Percentiles rank a stretch among this genome's conserved stretches.
These are phyloP conservation scores for Platypus cylindrus DNA, from an alignment of 2,888 invertebrate genomes.

Conservation along the genomic window DNA sequence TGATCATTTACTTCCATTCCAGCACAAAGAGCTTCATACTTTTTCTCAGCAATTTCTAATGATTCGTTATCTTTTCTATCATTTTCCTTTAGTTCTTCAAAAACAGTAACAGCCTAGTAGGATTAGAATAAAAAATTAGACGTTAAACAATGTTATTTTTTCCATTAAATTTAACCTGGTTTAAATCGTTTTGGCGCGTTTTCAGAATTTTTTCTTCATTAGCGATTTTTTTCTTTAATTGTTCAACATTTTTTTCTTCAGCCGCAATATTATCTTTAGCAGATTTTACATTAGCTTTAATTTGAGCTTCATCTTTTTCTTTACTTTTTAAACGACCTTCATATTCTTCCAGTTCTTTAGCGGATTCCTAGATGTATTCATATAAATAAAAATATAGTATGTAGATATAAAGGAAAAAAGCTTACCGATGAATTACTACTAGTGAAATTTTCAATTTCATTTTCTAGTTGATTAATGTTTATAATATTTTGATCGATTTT, in stretches of 20 bases:
- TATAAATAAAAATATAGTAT: background rate
- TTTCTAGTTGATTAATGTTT: constrained; percentile 42
- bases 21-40: constrained; percentile 71
- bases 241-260: constrained; percentile 54
- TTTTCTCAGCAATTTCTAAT: constrained; percentile 59
- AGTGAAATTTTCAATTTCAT: constrained; percentile 50
- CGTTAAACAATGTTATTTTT: background rate
- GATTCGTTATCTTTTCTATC: constrained; percentile 55
- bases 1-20: constrained; percentile 69
- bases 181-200: constrained; percentile 48
- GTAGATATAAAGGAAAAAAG: constrained; percentile 5
- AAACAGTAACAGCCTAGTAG: constrained; percentile 41
- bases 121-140: no score
- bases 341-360: constrained; percentile 47
- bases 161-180: constrained; percentile 29
- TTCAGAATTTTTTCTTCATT: constrained; percentile 53
- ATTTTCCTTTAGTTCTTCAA: constrained; percentile 53
- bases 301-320: constrained; percentile 55
- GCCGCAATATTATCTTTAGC: constrained; percentile 51
- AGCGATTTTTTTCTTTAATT: constrained; percentile 49
- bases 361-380: constrained; percentile 44
- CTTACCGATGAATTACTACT: constrained; percentile 53
- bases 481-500: constrained; percentile 40
- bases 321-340: constrained; percentile 50
- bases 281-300: constrained; percentile 49